These are phyloP conservation scores for Troides helena DNA, from an alignment of 2,888 invertebrate species.

Conservation along the genomic window DNA sequence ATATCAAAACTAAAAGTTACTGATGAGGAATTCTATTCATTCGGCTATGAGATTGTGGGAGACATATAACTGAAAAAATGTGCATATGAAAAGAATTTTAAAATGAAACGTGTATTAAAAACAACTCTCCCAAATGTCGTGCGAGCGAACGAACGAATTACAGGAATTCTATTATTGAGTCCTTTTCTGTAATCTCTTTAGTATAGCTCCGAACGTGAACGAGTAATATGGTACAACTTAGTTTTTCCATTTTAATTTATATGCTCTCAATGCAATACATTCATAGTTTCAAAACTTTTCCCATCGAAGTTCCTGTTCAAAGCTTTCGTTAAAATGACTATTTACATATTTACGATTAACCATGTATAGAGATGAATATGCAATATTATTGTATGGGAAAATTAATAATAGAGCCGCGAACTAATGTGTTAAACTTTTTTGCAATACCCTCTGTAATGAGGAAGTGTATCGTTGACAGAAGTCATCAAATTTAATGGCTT, in stretches of 20 bases:
- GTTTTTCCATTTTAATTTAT: slow-evolving; percentile 20
- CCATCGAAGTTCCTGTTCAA: slow-evolving; percentile 17
- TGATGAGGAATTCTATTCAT: no score
- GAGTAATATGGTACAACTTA: slow-evolving; percentile 3
- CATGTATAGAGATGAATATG: slow-evolving; percentile 15
- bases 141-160: neutral
- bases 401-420: slow-evolving; percentile 8
- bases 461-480: slow-evolving; percentile 51
- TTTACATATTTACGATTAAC: slow-evolving; percentile 3
- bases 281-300: slow-evolving; percentile 22
- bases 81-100: neutral
- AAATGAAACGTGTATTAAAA: neutral
- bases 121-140: neutral
- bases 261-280: slow-evolving; percentile 19
- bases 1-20: no score
- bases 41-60: no score
- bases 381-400: slow-evolving; percentile 6
- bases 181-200: neutral
- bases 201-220: slow-evolving; percentile 9
- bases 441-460: slow-evolving; percentile 31
- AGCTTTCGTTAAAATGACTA: slow-evolving; percentile 22
- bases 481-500: slow-evolving; percentile 56
- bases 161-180: neutral
- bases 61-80: neutral
- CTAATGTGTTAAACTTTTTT: slow-evolving; percentile 23